Base-by-base conservation (phyloP, 2,797 vertebrate species). In the Phataginus tetradactyla region DNA sequence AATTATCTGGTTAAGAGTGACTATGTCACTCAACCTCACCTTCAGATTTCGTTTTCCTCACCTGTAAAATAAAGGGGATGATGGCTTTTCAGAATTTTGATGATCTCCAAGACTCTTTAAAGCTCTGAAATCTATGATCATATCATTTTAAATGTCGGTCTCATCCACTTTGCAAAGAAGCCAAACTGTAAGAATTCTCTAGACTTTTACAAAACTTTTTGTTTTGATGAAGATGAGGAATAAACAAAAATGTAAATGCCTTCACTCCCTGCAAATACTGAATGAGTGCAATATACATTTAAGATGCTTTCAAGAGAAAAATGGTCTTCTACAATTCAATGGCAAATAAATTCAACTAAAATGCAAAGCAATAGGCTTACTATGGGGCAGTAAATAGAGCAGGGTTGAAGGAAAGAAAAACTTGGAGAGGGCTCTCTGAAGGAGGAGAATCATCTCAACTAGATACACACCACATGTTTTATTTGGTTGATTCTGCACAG, bases 321-420 rank as follows among this genome's bases (percentile, higher is more conserved):
- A 51, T 80, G 59, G 66, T 61, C 88, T 94, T 95, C 94, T 86
- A 51, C 68, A 96, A 95, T 61, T 96, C 96, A 90, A 53, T 74
- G 66, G 59, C 72, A 92, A 96, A 90, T 49, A 92, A 94, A 94
- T 86, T 91, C 81, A 68, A 86, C 86, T 55, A 74, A 94, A 94
- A 96, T 63, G 55, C 96, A 86, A 88, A 96, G 91, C 64, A 86
- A 78, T 25, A 53, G 77, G 59, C 29, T 91, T 86, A 23, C 39
- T 53, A 7, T 78, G 79, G 49, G 64, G 83, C 81, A 93, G 79
- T 97, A 97, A 96, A 96, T 85, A 96, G 93, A 90, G 61, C 37
- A 89, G 88, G 69, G 83, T 45, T 90, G 72, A 77, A 96, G 91
- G 77, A 89, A 83, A 71, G 89, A 51, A 77, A 61, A 89, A 83